Percentiles rank a stretch among this genome's conserved stretches.
These are phyloP conservation scores for Brachyptera putata DNA, from an alignment of 2,888 invertebrate genomes.

Conservation along the genomic window DNA sequence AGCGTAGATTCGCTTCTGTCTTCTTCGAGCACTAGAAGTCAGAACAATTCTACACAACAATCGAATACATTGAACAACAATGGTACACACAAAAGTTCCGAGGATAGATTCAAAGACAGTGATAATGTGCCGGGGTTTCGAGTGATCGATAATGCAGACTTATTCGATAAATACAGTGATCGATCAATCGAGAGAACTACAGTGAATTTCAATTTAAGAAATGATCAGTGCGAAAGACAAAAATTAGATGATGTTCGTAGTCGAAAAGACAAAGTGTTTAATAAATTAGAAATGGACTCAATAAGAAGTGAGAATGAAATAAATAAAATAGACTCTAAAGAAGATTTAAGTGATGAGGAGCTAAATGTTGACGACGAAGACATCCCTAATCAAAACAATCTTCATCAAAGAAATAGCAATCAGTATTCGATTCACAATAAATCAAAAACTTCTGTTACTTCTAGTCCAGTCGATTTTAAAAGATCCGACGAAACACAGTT, in stretches of 20 bases:
- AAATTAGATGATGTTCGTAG: not conserved
- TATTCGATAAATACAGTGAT: not conserved
- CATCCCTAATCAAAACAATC: not conserved
- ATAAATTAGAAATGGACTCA: too few relatives aligned
- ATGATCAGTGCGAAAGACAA: not conserved
- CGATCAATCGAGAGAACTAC: not conserved
- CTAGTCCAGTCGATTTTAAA: not conserved
- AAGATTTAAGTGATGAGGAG: conserved; percentile 4
- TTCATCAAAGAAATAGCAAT: not conserved
- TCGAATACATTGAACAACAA: too few relatives aligned
- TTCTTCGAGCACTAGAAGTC: conserved; percentile 35
- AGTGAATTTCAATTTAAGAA: not conserved
- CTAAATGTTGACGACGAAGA: conserved; percentile 9
- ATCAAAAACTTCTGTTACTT: not conserved
- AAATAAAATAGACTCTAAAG: too few relatives aligned
- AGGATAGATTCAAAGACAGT: not conserved
- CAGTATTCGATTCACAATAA: conserved; percentile 1
- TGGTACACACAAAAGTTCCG: too few relatives aligned
- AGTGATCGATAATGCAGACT: not conserved
- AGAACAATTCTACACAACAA: not conserved
- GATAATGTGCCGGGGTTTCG: not conserved
- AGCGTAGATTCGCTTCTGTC: conserved; percentile 64
- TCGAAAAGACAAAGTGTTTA: not conserved
- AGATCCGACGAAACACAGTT: not conserved
- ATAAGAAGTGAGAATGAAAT: too few relatives aligned